Evolutionary conservation across 1,140 invertebrate species (phyloP), one percentile per base, ranked within the genome.

Genomic region (Drosophila miranda): DNA sequence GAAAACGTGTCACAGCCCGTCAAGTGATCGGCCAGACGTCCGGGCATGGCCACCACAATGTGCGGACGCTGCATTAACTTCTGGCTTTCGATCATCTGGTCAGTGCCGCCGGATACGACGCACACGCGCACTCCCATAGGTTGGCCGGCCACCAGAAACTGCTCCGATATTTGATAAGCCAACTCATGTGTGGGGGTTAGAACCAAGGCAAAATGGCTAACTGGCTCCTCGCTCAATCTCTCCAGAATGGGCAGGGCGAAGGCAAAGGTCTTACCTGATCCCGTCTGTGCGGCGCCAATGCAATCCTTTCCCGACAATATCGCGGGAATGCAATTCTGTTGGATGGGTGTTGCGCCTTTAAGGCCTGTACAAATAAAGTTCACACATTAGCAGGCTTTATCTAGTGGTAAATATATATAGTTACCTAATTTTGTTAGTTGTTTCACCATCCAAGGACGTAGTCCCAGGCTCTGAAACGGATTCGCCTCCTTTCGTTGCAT

Each of bases 201-300:
- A 42, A 99, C 92, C n/a, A 99, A 92, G 30, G 97, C 97, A 94
- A 97, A 99, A 83, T 99, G 96, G 62, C 97, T 96, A 91, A 98
- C 97, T 0, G 98, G 98, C 89, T 98, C 97, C 89, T 98, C 95
- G 68, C 96, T 95, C 13, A 99, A 92, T 73, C 95, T 94, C 91
- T 99, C 97, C 51, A 99, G 91, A 83, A 99, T 98, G 0, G 99
- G 99, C 16, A 99, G 87, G 4, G 97, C 97, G 94, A 99, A 99
- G 0, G 98, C 97, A 82, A 98, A 95, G 5, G 98, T 99, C 93
- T 99, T 99, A 38, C 99, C 99, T 56, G 97, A 99, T 19, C 98
- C 99, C 38, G 99, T 99, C 93, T 99, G 98, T 1, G 98, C 98
- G 76, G 97, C 95, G 13, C 98, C 98, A 84, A 99, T 98, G 57